Conservation (phyloP, 2,888 invertebrate species). For the Marasmarcha lunaedactyla region DNA sequence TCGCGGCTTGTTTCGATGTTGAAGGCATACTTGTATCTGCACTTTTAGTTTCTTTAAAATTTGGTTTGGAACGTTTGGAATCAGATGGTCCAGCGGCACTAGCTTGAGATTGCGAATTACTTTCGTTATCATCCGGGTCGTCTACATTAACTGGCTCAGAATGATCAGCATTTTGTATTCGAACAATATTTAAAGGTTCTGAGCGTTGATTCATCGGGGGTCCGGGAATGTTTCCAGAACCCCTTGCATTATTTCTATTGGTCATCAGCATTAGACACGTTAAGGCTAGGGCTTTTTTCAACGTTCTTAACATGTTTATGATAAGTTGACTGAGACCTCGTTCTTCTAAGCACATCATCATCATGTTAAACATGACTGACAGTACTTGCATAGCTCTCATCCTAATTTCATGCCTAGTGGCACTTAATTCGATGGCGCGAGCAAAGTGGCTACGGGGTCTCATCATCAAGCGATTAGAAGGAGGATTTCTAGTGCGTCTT, state of each 20-base stretch:
- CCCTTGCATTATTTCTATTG: conserved; percentile 33
- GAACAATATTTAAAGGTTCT: conserved; percentile 44
- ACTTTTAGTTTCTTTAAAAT: conserved; percentile 9
- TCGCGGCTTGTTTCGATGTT: conserved; percentile 16
- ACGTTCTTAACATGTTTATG: conserved; percentile 50
- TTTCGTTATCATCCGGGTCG: conserved; percentile 27
- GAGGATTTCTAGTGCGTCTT: conserved; percentile 31
- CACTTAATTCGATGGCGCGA: conserved; percentile 47
- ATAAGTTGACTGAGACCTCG: conserved; percentile 54
- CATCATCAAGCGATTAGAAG: conserved; percentile 29
- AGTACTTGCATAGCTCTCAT: conserved; percentile 62
- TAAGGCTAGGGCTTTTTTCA: conserved; percentile 56
- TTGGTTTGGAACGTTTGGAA: conserved; percentile 6
- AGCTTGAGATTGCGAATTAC: conserved; percentile 23
- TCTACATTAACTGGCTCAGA: conserved; percentile 50
- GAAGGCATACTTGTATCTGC: conserved; percentile 17
- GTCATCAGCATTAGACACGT: conserved; percentile 61
- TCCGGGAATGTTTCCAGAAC: conserved; percentile 24
- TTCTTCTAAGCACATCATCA: conserved; percentile 65
- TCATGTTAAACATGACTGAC: conserved; percentile 64
- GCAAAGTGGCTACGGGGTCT: conserved; percentile 41
- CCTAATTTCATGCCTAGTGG: conserved; percentile 57
- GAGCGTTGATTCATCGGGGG: conserved; percentile 25
- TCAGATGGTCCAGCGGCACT: conserved; percentile 10
- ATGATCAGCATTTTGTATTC: conserved; percentile 51